Evolutionary conservation across 53 echinoderm and acorn worm species (phyloP), one percentile per base, ranked within the genome.

Genomic region (Apostichopus leukothele): DNA sequence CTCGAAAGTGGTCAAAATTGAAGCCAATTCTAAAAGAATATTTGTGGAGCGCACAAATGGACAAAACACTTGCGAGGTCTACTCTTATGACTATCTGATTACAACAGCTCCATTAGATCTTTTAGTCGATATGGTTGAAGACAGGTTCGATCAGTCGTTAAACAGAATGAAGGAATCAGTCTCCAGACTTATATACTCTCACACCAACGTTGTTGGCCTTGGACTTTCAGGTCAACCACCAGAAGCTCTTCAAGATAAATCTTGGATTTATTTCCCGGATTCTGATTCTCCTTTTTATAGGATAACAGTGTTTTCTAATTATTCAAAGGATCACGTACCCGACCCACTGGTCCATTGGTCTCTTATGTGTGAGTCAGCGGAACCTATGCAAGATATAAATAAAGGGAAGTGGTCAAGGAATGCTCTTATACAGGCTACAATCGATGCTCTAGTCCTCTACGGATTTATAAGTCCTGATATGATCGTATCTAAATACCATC

Each of bases 241-340:
- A 14, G 50, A 61, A 74, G 39, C 18, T 8, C 88, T 91, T 18
- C 27, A 80, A 1, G 91, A 83, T 50, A 91, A 88, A 67, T 91
- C 91, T 8, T 91, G 91, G 91, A 78, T 91, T 81, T 91, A 91
- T 52, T 91, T 91, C 19, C 91, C 91, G 5, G 91, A 91, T 50
- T 25, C 81, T 0, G 91, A 91, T 83, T 91, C 91, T 52, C 91
- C 91, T 1, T 91, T 91, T 54, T 91, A 91, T 23, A 81, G 91
- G 7, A 52, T 91, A 1, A 91, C 91, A 2, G 73, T 91, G 19
- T 91, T 91, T 63, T 91, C 91, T 25, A 91, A 83, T 18, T 91
- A 83, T 60, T 91, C 91, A 18, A 74, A 91, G 0, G 91, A 91
- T 51, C 83, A 91, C 19, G 91, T 91, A 14, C 91, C 91, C 5